Percentiles rank a stretch among this genome's conserved stretches.
Conservation (phyloP, 2,113 vertebrate genomes). For the Takifugu flavidus region DNA sequence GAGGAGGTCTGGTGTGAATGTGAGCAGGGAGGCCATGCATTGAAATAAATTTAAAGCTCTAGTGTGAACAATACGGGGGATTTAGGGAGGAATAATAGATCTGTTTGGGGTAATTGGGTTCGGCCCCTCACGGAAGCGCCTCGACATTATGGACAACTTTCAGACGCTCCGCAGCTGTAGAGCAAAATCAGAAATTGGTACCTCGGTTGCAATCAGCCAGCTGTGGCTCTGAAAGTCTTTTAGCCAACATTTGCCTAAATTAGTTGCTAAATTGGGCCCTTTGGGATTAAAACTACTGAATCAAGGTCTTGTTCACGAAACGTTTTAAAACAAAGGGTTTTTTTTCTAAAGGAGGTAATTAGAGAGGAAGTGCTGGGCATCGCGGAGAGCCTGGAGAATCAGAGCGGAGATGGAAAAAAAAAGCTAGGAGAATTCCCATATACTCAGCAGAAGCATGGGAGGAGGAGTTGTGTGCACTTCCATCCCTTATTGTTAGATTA, state of each 20-base stretch:
- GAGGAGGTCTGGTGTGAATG: conserved; percentile 19
- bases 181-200: conserved; percentile 46
- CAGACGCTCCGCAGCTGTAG: conserved; percentile 17
- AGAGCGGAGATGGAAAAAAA: neutral
- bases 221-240: conserved; percentile 55
- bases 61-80: conserved; percentile 8
- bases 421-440: neutral
- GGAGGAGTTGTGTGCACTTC: no score
- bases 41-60: neutral
- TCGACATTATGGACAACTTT: conserved; percentile 27
- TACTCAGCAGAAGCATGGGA: neutral
- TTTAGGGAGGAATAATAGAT: conserved; percentile 46
- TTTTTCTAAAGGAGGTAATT: conserved; percentile 52
- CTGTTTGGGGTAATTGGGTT: conserved; percentile 48
- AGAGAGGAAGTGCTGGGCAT: conserved; percentile 29
- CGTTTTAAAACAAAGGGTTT: conserved; percentile 50
- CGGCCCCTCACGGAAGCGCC: conserved; percentile 29
- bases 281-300: conserved; percentile 67
- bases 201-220: conserved; percentile 41
- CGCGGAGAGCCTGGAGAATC: conserved; percentile 24
- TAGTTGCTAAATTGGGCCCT: conserved; percentile 70
- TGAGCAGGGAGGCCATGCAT: neutral
- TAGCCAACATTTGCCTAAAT: conserved; percentile 67
- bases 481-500: no score
- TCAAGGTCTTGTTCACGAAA: conserved; percentile 63